phyloP scores from a whole-genome alignment of 2,888 invertebrate genomes.

The Diloba caeruleocephala region DNA sequence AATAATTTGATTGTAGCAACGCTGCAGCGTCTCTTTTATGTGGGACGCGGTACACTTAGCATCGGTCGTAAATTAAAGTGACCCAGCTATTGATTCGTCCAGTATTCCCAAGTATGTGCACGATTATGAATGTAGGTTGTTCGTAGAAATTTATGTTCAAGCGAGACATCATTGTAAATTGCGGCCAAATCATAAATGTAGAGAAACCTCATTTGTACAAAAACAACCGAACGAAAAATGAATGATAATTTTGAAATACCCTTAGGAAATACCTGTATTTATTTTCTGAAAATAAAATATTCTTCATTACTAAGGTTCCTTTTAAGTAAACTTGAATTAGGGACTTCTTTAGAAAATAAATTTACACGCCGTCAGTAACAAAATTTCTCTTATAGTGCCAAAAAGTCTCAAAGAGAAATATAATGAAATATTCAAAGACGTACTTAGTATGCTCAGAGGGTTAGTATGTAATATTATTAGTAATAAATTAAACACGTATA shows the following conservation, averaged over 20 bases:
- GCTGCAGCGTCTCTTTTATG: slow-evolving; percentile 34
- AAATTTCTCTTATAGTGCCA: background rate
- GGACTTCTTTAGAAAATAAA: slow-evolving; percentile 18
- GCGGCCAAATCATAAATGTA: too few relatives aligned
- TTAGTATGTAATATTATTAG: too few relatives aligned
- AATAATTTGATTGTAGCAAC: slow-evolving; percentile 56
- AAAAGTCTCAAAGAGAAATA: slow-evolving; percentile 12
- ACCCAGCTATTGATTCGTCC: slow-evolving; percentile 31
- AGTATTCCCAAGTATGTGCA: slow-evolving; percentile 6
- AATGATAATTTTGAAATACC: too few relatives aligned
- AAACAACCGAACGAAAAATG: too few relatives aligned
- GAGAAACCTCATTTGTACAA: too few relatives aligned
- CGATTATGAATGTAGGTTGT: too few relatives aligned
- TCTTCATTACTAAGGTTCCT: slow-evolving; percentile 8
- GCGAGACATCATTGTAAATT: too few relatives aligned
- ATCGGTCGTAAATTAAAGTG: slow-evolving; percentile 36
- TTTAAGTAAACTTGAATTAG: slow-evolving; percentile 23
- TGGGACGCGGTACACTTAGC: slow-evolving; percentile 30
- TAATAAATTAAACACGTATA: slow-evolving; percentile 19
- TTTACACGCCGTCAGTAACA: slow-evolving; percentile 7
- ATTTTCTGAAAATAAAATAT: slow-evolving; percentile 18
- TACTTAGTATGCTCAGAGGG: slow-evolving; percentile 7
- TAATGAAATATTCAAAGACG: slow-evolving; percentile 9
- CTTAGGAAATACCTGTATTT: too few relatives aligned
- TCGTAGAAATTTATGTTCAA: too few relatives aligned